Conservation (phyloP, 2,888 invertebrate genomes). For the Koerneria pararmatus region DNA sequence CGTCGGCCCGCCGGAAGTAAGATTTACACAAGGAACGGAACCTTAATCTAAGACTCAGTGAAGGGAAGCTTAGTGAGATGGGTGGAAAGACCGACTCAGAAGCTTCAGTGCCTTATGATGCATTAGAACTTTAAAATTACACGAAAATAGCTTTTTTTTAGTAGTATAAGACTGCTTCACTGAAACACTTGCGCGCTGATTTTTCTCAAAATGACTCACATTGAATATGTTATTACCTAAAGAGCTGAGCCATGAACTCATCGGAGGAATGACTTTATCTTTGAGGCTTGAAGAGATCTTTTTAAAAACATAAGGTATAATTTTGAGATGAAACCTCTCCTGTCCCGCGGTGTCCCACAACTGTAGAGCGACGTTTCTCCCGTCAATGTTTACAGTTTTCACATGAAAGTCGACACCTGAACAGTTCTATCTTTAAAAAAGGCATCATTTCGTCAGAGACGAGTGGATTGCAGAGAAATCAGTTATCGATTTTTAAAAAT, state of each 20-base stretch:
- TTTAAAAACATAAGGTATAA: not conserved
- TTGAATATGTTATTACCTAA: too few species aligned
- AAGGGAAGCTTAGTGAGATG: too few species aligned
- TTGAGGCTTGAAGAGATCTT: not conserved
- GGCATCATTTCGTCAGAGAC: too few species aligned
- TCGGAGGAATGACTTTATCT: not conserved
- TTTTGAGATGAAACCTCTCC: conserved; percentile 61
- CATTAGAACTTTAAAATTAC: too few species aligned
- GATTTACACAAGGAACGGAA: conserved; percentile 69
- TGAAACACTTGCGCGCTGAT: too few species aligned
- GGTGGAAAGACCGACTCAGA: too few species aligned
- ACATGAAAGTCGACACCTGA: conserved; percentile 67
- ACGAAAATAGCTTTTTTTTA: too few species aligned
- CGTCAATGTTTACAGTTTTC: conserved; percentile 66
- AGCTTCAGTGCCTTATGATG: too few species aligned
- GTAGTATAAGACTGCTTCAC: too few species aligned
- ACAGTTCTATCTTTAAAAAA: conserved; percentile 13
- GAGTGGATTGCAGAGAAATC: not conserved
- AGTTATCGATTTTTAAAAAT: conserved; percentile 5
- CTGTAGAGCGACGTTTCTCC: conserved; percentile 63
- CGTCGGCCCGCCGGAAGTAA: conserved; percentile 69
- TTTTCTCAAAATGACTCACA: too few species aligned
- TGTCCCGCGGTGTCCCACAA: conserved; percentile 69
- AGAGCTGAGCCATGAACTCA: too few species aligned
- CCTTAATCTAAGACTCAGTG: too few species aligned